phyloP scores from a whole-genome alignment of 2,888 invertebrate genomes.

The Nomada fabriciana region DNA sequence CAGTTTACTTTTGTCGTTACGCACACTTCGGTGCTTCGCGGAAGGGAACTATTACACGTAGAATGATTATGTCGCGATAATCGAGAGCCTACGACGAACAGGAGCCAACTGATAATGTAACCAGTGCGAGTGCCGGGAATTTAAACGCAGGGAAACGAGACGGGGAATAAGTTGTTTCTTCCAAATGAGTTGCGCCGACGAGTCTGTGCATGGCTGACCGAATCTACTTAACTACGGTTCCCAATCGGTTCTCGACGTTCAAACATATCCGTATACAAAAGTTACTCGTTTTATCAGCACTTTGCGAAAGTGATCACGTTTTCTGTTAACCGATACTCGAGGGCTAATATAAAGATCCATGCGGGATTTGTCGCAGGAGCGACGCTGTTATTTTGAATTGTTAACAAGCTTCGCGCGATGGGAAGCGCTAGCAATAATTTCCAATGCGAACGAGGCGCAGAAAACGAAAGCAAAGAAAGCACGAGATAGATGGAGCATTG shows the following conservation, averaged over 20 bases:
- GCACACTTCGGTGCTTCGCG: slow-evolving; percentile 50
- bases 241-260: slow-evolving; percentile 10
- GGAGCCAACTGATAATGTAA: not conserved
- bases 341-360: slow-evolving; percentile 47
- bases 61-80: not conserved
- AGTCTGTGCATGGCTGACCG: slow-evolving; percentile 57
- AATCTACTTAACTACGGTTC: slow-evolving; percentile 11
- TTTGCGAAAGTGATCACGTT: not conserved
- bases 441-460: not conserved
- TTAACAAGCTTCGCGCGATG: not conserved
- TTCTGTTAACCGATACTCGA: not conserved
- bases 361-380: slow-evolving; percentile 20
- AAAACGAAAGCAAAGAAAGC: not conserved
- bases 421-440: slow-evolving; percentile 18
- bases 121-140: slow-evolving; percentile 17
- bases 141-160: not conserved
- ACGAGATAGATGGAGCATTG: not conserved
- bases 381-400: slow-evolving; percentile 25
- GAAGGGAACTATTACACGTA: not conserved
- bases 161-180: slow-evolving; percentile 56
- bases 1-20: not conserved
- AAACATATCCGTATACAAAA: slow-evolving; percentile 24
- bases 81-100: not conserved
- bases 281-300: slow-evolving; percentile 14
- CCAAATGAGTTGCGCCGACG: slow-evolving; percentile 57